A percentile compares a stretch with the other conserved stretches of the same genome.
Evolutionary conservation across 53 echinoderm and acorn worm genomes (phyloP).

Genomic region (Temnopleurus reevesii): DNA sequence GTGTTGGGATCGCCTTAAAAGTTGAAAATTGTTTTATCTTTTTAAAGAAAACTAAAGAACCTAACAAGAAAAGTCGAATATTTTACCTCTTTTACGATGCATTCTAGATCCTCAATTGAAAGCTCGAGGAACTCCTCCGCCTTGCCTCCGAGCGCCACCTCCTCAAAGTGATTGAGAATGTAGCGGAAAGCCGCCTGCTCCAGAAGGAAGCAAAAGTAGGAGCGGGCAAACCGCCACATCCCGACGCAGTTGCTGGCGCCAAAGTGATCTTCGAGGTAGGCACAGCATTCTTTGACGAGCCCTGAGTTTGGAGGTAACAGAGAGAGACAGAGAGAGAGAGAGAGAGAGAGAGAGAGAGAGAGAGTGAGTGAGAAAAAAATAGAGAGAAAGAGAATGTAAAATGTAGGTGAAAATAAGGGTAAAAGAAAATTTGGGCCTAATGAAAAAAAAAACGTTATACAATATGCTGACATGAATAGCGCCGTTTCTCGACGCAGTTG

Average conservation of each 20-base stretch:
- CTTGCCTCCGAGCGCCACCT: conserved; percentile 72
- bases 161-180: conserved; percentile 92
- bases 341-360: neutral
- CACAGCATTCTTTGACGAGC: conserved; percentile 79
- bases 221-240: conserved; percentile 88
- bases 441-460: too few species aligned
- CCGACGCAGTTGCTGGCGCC: conserved; percentile 85
- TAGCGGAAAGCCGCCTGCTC: conserved; percentile 75
- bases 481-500: conserved; percentile 92
- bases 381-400: neutral
- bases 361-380: neutral
- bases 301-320: conserved; percentile 34
- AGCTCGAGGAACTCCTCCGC: conserved; percentile 82
- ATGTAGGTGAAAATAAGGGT: neutral
- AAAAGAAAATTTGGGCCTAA: too few species aligned
- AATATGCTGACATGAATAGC: too few species aligned
- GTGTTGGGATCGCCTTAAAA: too few species aligned
- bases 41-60: too few species aligned
- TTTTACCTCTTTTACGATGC: conserved; percentile 72
- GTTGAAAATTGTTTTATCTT: too few species aligned
- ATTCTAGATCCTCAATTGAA: conserved; percentile 78
- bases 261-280: conserved; percentile 74
- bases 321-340: neutral
- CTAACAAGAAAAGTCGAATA: too few species aligned
- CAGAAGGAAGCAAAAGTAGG: conserved; percentile 86